Conservation (phyloP, 2,113 vertebrate species). For the Plotosus lineatus region DNA sequence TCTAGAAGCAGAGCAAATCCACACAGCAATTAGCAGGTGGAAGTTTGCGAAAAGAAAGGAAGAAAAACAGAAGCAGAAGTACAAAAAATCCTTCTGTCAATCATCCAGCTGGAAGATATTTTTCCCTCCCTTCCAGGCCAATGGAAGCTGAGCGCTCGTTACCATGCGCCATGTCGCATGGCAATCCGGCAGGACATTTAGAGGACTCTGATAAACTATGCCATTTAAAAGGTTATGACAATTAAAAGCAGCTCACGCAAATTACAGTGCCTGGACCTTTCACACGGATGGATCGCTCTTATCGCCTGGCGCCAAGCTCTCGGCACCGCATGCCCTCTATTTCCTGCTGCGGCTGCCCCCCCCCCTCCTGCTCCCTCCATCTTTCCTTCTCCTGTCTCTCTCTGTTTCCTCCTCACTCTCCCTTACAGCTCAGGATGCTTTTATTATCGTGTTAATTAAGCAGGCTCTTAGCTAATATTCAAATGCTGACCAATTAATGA, state of each 20-base stretch:
- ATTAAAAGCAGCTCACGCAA: conserved; percentile 78
- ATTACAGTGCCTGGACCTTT: conserved; percentile 78
- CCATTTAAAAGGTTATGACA: conserved; percentile 83
- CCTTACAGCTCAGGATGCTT: conserved; percentile 65
- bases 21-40: conserved; percentile 73
- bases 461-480: conserved; percentile 79
- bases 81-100: conserved; percentile 59
- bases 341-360: conserved; percentile 47
- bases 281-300: conserved; percentile 69
- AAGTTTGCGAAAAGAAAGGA: conserved; percentile 67
- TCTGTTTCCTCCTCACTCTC: conserved; percentile 60
- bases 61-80: conserved; percentile 25
- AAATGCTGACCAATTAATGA: conserved; percentile 86
- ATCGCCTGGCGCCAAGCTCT: conserved; percentile 47
- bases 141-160: conserved; percentile 63
- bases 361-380: conserved; percentile 2
- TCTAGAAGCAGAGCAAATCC: conserved; percentile 47
- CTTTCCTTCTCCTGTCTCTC: conserved; percentile 57
- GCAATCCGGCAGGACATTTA: conserved; percentile 74
- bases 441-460: conserved; percentile 85
- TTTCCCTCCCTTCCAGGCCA: conserved; percentile 58
- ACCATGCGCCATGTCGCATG: conserved; percentile 53
- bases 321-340: conserved; percentile 46
- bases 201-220: conserved; percentile 79
- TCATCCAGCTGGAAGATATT: conserved; percentile 71